Base-by-base conservation (phyloP, 2,888 invertebrate genomes). In the Caenorhabditis doughertyi region DNA sequence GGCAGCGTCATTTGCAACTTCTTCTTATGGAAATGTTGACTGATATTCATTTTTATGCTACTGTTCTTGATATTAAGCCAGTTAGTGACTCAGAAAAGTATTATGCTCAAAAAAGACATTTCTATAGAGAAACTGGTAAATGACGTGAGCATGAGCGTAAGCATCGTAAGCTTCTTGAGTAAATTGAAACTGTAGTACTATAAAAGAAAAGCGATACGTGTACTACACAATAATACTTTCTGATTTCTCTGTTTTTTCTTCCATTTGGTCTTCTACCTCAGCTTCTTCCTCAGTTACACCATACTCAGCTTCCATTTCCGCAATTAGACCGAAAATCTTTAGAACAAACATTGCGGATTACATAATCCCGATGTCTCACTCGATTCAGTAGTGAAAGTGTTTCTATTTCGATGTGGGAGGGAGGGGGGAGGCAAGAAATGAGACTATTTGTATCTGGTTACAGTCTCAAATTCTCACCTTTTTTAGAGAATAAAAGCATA, bases 321-420 rank as follows among this genome's bases (percentile, higher is more conserved):
- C 76, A 76, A 76, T 76, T 76, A 76, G 68, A 76, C 67, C 67
- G 67, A 51, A 49, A 76, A 76, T 76, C 76, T 51, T 25, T 60
- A 68, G 51, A 68, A 68, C 68, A 76, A 76, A 76, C 76, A 76
- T 60, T 76, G 67, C 68, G 76, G 67, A 68, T 76, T 76, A 76
- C 76, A 76, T 76, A 76, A 76, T 76, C 76, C 76, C 76, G 76
- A 68, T 76, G 76, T 76, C 76, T 76, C 42, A 51, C 51, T 76
- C 55, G 67, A 76, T 76, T 68, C 68, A 51, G 76, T 23, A 76
- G 68, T 76, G 76, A 76, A 76, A 76, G 67, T 76, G 68, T 60
- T 60, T 55, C 67, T 65, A 67, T 76, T 42, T 32, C 32, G 32
- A 32, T 60, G 53, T 74, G 53, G 44, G 55, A 21, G 29, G 13